Evolutionary conservation across 1,140 invertebrate species (phyloP), one percentile per base, ranked within the genome.

Genomic region (Periplaneta americana): DNA sequence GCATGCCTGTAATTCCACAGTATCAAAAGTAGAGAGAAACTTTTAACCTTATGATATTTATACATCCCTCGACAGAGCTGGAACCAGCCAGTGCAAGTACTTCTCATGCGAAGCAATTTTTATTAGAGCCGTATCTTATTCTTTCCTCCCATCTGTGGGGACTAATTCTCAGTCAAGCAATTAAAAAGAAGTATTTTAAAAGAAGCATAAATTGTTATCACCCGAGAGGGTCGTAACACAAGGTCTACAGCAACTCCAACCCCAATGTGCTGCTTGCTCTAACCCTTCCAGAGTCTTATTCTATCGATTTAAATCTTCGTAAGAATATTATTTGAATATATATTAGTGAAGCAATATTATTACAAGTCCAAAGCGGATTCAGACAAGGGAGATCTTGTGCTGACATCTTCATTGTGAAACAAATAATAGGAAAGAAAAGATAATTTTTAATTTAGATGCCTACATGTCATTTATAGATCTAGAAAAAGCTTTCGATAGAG

Each of bases 171-270:
- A 57, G 32, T 66, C 79, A 80, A 39, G 79, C 79, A 80, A 80
- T 80, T 80, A 80, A 39, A 80, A 80, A 74, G n/a, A 80, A 80
- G 79, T 80, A 80, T 80, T 80, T 80, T 80, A 80, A 80, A 33
- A 80, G 79, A 66, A 80, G 79, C 79, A 80, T 80, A 80, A 80
- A 66, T 80, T 66, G 79, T 80, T 80, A 80, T 80, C 39, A 74
- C 79, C 79, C 79, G 32, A 17, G 79, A 80, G 79, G 33, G 37
- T 74, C 48, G 34, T 80, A 80, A 66, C 28, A 66, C 48, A 66
- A 8, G 48, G 48, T 66, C 48, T 66, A n/a, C n/a, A 66, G 48
- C 28, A 66, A 66, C 48, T 66, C 48, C 6, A 8, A n/a, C 48
- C n/a, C n/a, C 48, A n/a, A 66, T n/a, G 48, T 66, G 48, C 5